Conservation (phyloP, 2,888 invertebrate genomes). For the Eledona agricola region DNA sequence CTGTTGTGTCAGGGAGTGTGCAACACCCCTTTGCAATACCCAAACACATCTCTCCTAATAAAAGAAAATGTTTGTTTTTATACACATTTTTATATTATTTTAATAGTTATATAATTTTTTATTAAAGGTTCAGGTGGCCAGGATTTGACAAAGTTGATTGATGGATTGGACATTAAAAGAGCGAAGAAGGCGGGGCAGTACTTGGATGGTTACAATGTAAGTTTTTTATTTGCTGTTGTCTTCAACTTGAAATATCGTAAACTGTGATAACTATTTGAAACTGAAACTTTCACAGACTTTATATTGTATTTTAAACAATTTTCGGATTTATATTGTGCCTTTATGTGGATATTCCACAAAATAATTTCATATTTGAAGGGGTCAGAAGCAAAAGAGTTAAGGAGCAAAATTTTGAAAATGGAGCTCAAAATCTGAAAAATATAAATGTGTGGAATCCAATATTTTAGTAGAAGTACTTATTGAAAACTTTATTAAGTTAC, state of each 20-base stretch:
- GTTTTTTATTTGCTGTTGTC: slow-evolving; percentile 52
- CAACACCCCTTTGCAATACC: slow-evolving; percentile 17
- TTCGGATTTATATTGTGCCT: no score
- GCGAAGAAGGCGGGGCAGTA: slow-evolving; percentile 81
- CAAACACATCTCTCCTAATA: slow-evolving; percentile 19
- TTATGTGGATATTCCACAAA: no score
- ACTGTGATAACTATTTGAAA: neutral
- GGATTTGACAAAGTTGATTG: slow-evolving; percentile 49
- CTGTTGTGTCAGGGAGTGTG: slow-evolving; percentile 32
- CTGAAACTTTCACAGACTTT: no score
- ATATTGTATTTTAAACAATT: slow-evolving; percentile 8
- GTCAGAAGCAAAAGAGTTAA: no score
- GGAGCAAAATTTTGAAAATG: no score
- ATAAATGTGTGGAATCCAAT: no score
- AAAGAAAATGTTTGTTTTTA: slow-evolving; percentile 36
- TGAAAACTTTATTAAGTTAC: no score
- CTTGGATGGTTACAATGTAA: slow-evolving; percentile 88
- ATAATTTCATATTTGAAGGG: no score
- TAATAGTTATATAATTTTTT: slow-evolving; percentile 23
- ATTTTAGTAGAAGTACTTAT: no score
- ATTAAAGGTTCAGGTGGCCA: slow-evolving; percentile 33
- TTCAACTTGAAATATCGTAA: slow-evolving; percentile 1
- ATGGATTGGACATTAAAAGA: slow-evolving; percentile 69
- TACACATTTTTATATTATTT: slow-evolving; percentile 3
- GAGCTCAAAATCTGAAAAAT: no score